Base-by-base conservation (phyloP, 1,140 invertebrate genomes). In the Aricia agestis region DNA sequence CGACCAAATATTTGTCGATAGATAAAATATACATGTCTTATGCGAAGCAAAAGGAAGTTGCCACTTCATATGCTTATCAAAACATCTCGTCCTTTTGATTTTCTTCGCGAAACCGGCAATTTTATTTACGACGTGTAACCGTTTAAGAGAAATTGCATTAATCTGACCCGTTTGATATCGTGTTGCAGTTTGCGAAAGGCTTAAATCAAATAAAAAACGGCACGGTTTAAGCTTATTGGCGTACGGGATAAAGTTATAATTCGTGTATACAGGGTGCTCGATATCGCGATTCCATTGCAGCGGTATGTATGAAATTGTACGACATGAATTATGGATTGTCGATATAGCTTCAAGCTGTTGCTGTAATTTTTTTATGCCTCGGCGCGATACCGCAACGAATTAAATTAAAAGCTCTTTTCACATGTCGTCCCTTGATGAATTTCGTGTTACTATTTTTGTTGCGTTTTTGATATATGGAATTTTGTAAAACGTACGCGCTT, bases 311-410 rank as follows among this genome's bases (percentile, higher is more conserved):
- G 82, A 90, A 89, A 90, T 91, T 91, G 87, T 89, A 85, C 84
- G 85, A 90, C 89, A 91, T 91, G 89, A 91, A 91, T 91, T 91
- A 91, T 91, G 87, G 87, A 91, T 91, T 91, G 86, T 90, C 89
- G 89, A 91, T 91, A 90, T 86, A 85, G 89, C 87, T 89, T 83
- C 87, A 90, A 91, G 89, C 89, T 91, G 89, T 90, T 87, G 84
- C 87, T 85, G 80, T 89, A 80, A 89, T 88, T 91, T 90, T 90
- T 85, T 88, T 78, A 85, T 86, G 74, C 83, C 83, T 78, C 75
- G 82, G 82, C 85, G 84, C 86, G 82, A 85, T 85, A 89, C 87
- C 87, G 82, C 87, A 91, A 87, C 89, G 89, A 89, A 91, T 91
- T 90, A 90, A 91, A 91, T 91, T 91, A 91, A 91, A 89, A 90